Conservation (phyloP, 2,113 vertebrate genomes). For the Bagarius yarrelli region DNA sequence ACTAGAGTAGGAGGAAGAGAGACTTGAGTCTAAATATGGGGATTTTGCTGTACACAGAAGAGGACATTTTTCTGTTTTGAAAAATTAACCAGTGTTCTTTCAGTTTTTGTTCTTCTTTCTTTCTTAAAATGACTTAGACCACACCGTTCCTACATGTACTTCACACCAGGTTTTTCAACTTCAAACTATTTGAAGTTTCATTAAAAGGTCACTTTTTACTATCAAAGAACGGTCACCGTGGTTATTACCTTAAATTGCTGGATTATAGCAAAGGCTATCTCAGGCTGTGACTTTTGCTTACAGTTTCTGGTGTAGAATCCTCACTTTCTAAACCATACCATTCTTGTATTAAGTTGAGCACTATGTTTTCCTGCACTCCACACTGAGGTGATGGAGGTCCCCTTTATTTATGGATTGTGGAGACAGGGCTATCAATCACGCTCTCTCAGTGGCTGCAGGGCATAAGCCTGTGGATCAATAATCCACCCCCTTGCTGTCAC, state of each 20-base stretch:
- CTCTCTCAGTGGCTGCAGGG: slow-evolving; percentile 33
- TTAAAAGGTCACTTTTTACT: slow-evolving; percentile 2
- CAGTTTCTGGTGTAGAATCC: slow-evolving; percentile 1
- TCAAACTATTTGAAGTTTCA: neutral
- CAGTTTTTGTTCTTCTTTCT: slow-evolving; percentile 32
- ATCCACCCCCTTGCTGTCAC: slow-evolving; percentile 29
- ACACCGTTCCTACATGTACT: neutral
- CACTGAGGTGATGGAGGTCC: slow-evolving; percentile 23
- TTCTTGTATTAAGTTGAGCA: slow-evolving; percentile 3
- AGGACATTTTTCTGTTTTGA: slow-evolving; percentile 34
- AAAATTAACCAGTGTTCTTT: slow-evolving; percentile 30
- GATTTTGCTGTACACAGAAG: slow-evolving; percentile 35
- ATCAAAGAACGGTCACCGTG: neutral
- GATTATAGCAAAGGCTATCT: slow-evolving; percentile 4
- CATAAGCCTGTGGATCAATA: slow-evolving; percentile 47
- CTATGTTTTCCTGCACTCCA: slow-evolving; percentile 1
- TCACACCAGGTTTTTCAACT: neutral
- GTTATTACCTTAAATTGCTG: slow-evolving; percentile 13
- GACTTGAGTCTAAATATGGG: slow-evolving; percentile 17
- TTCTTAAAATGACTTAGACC: slow-evolving; percentile 4
- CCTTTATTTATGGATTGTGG: slow-evolving; percentile 51
- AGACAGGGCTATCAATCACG: slow-evolving; percentile 50
- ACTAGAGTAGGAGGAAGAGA: slow-evolving; percentile 57
- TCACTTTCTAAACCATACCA: slow-evolving; percentile 16
- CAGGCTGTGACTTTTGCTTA: slow-evolving; percentile 22